Evolutionary conservation across 2,888 invertebrate species (phyloP).

Genomic region (Drosophila infuscata): DNA sequence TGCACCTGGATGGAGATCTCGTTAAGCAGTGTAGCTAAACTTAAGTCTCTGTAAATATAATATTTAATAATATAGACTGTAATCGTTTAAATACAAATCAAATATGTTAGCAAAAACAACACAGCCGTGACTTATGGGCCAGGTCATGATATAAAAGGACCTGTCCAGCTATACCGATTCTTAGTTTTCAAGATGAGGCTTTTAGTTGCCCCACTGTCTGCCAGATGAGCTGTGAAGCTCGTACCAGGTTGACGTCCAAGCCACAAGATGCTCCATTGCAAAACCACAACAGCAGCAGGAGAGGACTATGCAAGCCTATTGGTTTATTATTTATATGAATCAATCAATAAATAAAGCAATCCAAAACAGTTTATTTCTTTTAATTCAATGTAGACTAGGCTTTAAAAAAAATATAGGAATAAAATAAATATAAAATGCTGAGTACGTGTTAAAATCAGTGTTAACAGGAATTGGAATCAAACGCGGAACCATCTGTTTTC

Average conservation of each 20-base stretch:
- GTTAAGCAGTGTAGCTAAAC: conserved; percentile 81
- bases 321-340: not conserved
- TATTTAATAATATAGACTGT: conserved; percentile 5
- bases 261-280: not conserved
- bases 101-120: conserved; percentile 46
- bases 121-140: not conserved
- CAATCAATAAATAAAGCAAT: not conserved
- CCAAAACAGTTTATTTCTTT: not conserved
- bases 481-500: not conserved
- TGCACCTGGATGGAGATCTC: conserved; percentile 88
- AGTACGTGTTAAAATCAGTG: too few relatives aligned
- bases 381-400: not conserved
- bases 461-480: not conserved
- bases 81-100: conserved; percentile 38
- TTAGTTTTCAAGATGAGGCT: conserved; percentile 9
- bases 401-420: not conserved
- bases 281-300: not conserved
- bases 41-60: conserved; percentile 12
- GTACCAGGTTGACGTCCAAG: not conserved
- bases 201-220: not conserved
- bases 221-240: not conserved
- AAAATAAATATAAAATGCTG: not conserved
- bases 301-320: not conserved
- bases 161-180: conserved; percentile 11
- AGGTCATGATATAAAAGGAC: not conserved